Evolutionary conservation across 2,888 invertebrate species (phyloP).

Genomic region (Nebria brevicollis): DNA sequence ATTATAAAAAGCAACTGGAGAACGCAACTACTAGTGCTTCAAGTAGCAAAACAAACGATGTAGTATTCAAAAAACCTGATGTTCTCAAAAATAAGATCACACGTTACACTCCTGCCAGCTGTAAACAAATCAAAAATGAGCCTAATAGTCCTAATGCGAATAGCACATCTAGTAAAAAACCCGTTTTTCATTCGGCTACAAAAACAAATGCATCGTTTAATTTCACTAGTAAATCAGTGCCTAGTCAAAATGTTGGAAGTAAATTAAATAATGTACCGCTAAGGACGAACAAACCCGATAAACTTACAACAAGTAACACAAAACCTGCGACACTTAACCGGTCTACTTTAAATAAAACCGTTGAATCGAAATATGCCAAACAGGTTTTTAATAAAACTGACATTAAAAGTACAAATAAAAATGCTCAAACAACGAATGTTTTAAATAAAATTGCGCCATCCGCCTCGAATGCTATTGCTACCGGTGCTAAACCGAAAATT

Average conservation of each 20-base stretch:
- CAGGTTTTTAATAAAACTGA: neutral
- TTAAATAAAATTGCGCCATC: constrained; percentile 2
- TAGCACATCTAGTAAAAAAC: no score
- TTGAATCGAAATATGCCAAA: neutral
- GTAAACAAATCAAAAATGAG: no score
- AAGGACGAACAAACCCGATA: neutral
- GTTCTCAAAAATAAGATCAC: no score
- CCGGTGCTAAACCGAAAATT: neutral
- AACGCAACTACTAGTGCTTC: neutral
- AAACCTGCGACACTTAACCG: neutral
- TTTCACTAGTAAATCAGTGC: no score
- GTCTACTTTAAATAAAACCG: neutral
- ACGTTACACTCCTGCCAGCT: no score
- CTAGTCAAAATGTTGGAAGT: no score
- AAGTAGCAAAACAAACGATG: neutral
- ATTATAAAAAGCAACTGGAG: constrained; percentile 9
- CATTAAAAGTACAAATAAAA: neutral
- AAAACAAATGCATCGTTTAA: no score
- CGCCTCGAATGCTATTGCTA: no score
- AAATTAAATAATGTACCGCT: no score
- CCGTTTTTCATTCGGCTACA: no score
- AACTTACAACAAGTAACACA: neutral
- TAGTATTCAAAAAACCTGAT: no score
- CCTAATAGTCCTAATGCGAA: no score
- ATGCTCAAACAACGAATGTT: neutral